Percentiles rank a stretch among this genome's conserved stretches.
Conservation (phyloP, 2,888 invertebrate species). For the Agriopis marginaria region DNA sequence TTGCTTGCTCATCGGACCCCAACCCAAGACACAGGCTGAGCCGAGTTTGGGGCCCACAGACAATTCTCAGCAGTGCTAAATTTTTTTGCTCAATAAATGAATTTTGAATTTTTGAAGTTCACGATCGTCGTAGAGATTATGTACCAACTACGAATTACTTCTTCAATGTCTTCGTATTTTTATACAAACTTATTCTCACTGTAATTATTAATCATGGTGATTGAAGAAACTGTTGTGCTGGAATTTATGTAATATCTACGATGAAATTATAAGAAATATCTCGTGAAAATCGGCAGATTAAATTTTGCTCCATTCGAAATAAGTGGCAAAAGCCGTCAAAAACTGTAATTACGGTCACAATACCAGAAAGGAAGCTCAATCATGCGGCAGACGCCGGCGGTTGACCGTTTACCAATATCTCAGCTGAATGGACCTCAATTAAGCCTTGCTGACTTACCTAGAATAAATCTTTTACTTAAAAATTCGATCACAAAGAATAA, state of each 20-base stretch:
- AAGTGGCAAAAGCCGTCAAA: constrained; percentile 47
- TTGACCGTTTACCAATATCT: constrained; percentile 73
- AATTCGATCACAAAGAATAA: constrained; percentile 63
- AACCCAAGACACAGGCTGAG: no score
- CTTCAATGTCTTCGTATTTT: no score
- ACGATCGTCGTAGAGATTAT: no score
- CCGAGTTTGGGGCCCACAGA: no score
- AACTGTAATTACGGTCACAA: constrained; percentile 57
- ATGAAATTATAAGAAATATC: constrained; percentile 15
- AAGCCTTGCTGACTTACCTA: constrained; percentile 64
- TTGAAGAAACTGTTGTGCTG: background rate
- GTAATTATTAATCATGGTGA: background rate
- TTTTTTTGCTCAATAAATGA: no score
- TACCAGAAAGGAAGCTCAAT: constrained; percentile 63
- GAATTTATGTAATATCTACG: background rate
- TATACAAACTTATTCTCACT: background rate
- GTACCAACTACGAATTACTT: no score
- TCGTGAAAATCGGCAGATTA: constrained; percentile 20
- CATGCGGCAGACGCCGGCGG: constrained; percentile 54
- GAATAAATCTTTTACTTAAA: constrained; percentile 65
- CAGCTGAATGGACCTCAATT: constrained; percentile 77
- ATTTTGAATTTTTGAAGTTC: no score
- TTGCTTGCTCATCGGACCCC: no score
- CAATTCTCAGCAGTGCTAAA: no score
- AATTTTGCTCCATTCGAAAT: constrained; percentile 36